Evolutionary conservation across 2,888 invertebrate species (phyloP), one percentile per base, ranked within the genome.

Genomic region (Taenaris catops): DNA sequence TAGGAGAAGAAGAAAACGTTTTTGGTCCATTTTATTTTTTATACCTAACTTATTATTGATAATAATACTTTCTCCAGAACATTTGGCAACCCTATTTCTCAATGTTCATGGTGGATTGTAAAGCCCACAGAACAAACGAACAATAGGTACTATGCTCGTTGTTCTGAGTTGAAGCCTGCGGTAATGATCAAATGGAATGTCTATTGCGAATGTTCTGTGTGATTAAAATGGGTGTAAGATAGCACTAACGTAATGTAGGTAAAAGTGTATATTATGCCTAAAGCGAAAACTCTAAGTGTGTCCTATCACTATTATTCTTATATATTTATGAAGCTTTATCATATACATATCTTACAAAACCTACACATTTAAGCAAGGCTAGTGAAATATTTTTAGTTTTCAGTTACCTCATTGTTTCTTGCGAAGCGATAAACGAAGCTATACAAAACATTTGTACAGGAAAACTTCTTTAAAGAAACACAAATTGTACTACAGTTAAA

Each of bases 341-440:
- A 45, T n/a, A n/a, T n/a, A n/a, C 35, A 41, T 53, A 31, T 53
- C 54, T 55, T 52, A 62, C 62, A 51, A 57, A 49, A 48, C 45
- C 39, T 43, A 44, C 24, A 44, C 38, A 36, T 41, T n/a, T 32
- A 43, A 40, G 32, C 40, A 51, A 56, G 55, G 54, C 48, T 56
- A 53, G 51, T 54, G 55, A 51, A 49, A 44, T 25, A 36, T 41
- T 16, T 16, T 18, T n/a, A n/a, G n/a, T n/a, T n/a, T n/a, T n/a
- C n/a, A n/a, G n/a, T n/a, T n/a, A n/a, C n/a, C n/a, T n/a, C n/a
- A n/a, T n/a, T 14, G 14, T 2, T 29, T 28, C 38, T 46, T 47
- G 52, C 49, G 35, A 58, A 58, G 59, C 62, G 50, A 46, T n/a
- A 54, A 58, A 52, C 48, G 38, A 55, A 59, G 57, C 56, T 54